A percentile compares a stretch with the other conserved stretches of the same genome.
These are phyloP conservation scores for Thyatira batis DNA, from an alignment of 2,888 invertebrate species.

Conservation along the genomic window DNA sequence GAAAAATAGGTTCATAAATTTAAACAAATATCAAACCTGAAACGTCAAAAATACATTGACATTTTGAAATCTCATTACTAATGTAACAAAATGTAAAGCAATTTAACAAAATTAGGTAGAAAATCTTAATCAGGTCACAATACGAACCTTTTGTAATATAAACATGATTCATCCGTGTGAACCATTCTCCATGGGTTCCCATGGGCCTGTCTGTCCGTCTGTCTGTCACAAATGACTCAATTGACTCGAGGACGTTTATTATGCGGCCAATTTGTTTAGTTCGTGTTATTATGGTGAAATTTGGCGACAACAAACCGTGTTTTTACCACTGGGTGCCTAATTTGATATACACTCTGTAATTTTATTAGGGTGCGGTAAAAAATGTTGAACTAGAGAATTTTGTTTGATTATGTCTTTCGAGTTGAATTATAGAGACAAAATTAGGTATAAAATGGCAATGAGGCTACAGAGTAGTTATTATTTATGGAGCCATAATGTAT, in stretches of 20 bases:
- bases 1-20: too few species aligned
- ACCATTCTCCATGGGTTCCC: constrained; percentile 40
- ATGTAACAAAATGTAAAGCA: not conserved
- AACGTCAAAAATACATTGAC: too few species aligned
- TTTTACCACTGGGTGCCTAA: constrained; percentile 4
- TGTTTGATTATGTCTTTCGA: too few species aligned
- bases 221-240: constrained; percentile 52
- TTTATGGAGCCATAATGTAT: too few species aligned
- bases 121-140: constrained; percentile 12
- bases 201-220: constrained; percentile 28
- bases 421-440: too few species aligned
- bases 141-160: constrained; percentile 20
- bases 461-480: too few species aligned
- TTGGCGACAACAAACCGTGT: constrained; percentile 12
- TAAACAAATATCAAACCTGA: too few species aligned
- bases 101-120: constrained; percentile 6
- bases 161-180: constrained; percentile 32
- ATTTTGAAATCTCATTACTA: too few species aligned
- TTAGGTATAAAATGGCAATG: too few species aligned
- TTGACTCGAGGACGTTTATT: constrained; percentile 37
- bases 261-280: constrained; percentile 31
- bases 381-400: too few species aligned
- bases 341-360: not conserved
- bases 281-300: constrained; percentile 21
- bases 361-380: not conserved